phyloP scores from a whole-genome alignment of 2,797 vertebrate genomes.

The Micromesistius poutassou region DNA sequence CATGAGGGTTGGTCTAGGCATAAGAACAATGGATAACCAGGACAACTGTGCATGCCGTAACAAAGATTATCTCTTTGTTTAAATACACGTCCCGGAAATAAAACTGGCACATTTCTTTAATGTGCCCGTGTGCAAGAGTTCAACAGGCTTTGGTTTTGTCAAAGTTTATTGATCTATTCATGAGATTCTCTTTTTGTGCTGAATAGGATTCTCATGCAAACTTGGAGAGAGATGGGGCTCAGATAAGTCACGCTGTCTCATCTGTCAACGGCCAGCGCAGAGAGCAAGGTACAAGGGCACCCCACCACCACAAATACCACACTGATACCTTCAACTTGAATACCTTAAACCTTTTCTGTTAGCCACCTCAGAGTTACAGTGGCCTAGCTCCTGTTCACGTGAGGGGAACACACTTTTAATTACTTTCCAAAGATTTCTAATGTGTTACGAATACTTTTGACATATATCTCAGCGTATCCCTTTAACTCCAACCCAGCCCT shows the following conservation, averaged over 20 bases:
- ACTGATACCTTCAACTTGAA: not conserved
- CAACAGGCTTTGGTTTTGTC: too few relatives aligned
- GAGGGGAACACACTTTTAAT: too few relatives aligned
- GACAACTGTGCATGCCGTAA: not conserved
- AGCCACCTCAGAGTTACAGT: too few relatives aligned
- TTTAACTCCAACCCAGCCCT: not conserved
- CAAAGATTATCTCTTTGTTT: not conserved
- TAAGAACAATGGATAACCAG: not conserved
- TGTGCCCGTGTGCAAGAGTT: not conserved
- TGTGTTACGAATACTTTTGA: not conserved
- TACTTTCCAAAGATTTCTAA: too few relatives aligned
- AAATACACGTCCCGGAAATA: not conserved
- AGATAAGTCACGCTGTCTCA: conserved; percentile 31
- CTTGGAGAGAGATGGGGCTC: conserved; percentile 30
- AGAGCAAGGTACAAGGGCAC: conserved; percentile 64
- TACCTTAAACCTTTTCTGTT: too few relatives aligned
- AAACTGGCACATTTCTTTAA: not conserved
- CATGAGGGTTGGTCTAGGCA: not conserved
- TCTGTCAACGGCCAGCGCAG: conserved; percentile 71
- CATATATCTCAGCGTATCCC: too few relatives aligned
- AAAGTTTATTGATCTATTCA: too few relatives aligned
- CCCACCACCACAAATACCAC: not conserved
- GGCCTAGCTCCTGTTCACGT: too few relatives aligned
- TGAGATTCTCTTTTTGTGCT: not conserved
- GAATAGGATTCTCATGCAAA: conserved; percentile 44